Conservation (phyloP, 2,113 vertebrate species). For the Paratilapia polleni region DNA sequence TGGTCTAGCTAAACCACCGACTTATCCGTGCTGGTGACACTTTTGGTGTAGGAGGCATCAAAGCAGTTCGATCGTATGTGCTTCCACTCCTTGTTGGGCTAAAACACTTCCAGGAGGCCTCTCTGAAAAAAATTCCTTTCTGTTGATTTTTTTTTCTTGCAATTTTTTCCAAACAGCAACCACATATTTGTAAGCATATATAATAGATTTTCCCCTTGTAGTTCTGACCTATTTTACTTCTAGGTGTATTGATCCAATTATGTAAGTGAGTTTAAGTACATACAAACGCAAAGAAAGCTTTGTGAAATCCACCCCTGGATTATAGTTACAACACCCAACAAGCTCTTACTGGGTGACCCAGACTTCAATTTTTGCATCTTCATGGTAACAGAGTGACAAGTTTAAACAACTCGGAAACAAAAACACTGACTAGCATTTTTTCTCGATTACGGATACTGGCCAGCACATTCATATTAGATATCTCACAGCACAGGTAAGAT, state of each 20-base stretch:
- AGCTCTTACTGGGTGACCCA: background rate
- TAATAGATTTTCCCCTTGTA: background rate
- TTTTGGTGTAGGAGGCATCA: slow-evolving; percentile 25
- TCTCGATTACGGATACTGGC: background rate
- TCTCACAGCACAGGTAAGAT: background rate
- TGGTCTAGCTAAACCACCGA: slow-evolving; percentile 31
- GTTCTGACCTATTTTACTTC: background rate
- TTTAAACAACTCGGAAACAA: slow-evolving; percentile 19
- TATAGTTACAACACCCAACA: background rate
- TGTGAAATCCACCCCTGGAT: background rate
- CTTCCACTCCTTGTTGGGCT: too few species aligned
- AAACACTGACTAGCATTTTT: background rate
- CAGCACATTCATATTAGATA: background rate
- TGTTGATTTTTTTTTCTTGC: background rate
- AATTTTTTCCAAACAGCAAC: background rate
- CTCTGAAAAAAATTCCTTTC: too few species aligned
- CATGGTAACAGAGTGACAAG: background rate
- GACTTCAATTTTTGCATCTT: background rate
- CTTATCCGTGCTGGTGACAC: slow-evolving; percentile 13
- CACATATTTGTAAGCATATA: background rate
- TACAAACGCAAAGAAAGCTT: background rate
- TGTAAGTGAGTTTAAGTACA: background rate
- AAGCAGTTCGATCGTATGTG: background rate
- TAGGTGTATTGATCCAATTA: background rate
- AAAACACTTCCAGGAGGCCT: too few species aligned